phyloP scores from a whole-genome alignment of 2,113 vertebrate species.

The Oreocharis arfaki region DNA sequence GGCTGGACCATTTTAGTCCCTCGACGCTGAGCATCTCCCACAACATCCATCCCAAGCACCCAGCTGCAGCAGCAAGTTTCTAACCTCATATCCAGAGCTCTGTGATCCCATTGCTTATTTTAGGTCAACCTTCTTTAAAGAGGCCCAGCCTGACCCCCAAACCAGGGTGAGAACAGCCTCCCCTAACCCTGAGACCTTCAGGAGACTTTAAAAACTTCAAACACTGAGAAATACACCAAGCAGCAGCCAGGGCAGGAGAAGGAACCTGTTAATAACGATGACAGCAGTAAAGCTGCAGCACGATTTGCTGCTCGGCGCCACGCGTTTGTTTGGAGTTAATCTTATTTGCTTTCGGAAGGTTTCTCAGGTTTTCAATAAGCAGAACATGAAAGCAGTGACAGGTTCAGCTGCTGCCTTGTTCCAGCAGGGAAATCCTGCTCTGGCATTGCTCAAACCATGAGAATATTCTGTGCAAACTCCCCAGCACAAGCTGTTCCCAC shows the following conservation, averaged over 20 bases:
- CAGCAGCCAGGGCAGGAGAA: neutral
- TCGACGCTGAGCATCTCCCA: fast-evolving
- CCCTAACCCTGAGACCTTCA: neutral
- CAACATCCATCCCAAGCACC: neutral
- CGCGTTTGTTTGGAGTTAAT: neutral
- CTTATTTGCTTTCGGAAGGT: neutral
- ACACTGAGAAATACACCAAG: neutral
- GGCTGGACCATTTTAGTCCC: neutral
- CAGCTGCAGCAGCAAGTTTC: neutral
- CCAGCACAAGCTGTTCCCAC: neutral
- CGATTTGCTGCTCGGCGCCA: neutral
- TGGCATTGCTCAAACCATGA: neutral
- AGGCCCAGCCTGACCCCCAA: neutral
- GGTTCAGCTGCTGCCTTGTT: neutral
- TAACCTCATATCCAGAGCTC: neutral
- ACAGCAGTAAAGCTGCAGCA: neutral
- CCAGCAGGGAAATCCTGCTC: neutral
- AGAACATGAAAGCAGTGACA: neutral
- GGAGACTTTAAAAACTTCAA: neutral
- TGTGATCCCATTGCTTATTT: neutral
- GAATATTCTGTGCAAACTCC: neutral
- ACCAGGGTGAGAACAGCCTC: neutral
- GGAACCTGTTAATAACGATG: neutral
- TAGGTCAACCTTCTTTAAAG: neutral
- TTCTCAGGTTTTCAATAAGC: neutral